phyloP scores from a whole-genome alignment of 2,888 invertebrate genomes.

The Tetanocera ferruginea region DNA sequence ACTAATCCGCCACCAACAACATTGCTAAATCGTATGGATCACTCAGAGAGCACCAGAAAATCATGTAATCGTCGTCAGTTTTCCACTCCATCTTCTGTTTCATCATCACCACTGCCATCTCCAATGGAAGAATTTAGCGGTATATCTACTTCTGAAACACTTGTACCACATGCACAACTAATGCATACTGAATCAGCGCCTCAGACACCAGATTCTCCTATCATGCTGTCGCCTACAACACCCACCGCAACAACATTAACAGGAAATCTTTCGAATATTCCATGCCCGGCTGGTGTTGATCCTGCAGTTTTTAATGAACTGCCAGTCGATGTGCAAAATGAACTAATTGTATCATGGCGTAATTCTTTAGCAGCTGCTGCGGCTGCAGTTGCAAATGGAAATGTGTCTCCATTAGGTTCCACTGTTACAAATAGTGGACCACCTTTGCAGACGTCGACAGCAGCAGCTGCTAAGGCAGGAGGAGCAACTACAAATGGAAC shows the following conservation, averaged over 20 bases:
- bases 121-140: slow-evolving; percentile 61
- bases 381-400: slow-evolving; percentile 51
- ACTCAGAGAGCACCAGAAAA: slow-evolving; percentile 53
- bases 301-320: slow-evolving; percentile 79
- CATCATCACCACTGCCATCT: slow-evolving; percentile 60
- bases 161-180: background rate
- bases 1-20: slow-evolving; percentile 59
- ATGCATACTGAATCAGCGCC: slow-evolving; percentile 6
- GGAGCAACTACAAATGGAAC: slow-evolving; percentile 66
- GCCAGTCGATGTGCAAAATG: slow-evolving; percentile 80
- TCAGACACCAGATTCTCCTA: slow-evolving; percentile 16
- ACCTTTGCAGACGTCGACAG: slow-evolving; percentile 50
- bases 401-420: slow-evolving; percentile 38
- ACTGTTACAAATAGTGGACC: slow-evolving; percentile 4
- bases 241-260: slow-evolving; percentile 49
- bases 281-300: slow-evolving; percentile 78
- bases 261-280: slow-evolving; percentile 63
- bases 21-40: slow-evolving; percentile 56
- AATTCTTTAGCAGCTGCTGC: slow-evolving; percentile 64
- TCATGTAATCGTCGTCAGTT: slow-evolving; percentile 52
- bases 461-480: slow-evolving; percentile 53
- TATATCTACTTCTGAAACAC: slow-evolving; percentile 46
- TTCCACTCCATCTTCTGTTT: slow-evolving; percentile 53
- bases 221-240: slow-evolving; percentile 34
- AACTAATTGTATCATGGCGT: slow-evolving; percentile 78